These are phyloP conservation scores for Tympanoctomys barrerae DNA, from an alignment of 2,797 vertebrate genomes.

Conservation along the genomic window DNA sequence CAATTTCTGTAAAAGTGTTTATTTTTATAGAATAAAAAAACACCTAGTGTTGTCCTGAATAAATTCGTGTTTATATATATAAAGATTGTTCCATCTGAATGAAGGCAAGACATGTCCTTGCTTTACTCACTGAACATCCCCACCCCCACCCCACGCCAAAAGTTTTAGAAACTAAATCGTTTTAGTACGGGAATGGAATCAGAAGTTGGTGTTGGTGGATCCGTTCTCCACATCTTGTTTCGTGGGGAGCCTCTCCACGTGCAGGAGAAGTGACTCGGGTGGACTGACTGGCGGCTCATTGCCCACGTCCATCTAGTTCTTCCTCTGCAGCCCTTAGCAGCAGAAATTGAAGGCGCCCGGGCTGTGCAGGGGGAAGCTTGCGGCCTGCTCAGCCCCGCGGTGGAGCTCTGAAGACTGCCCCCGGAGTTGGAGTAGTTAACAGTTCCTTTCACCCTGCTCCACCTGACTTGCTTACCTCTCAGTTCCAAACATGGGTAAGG, in stretches of 20 bases:
- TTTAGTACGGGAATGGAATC: neutral
- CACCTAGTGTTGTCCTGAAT: neutral
- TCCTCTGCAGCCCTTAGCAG: neutral
- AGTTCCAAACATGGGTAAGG: neutral
- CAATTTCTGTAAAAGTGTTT: slow-evolving; percentile 17
- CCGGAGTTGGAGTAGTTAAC: neutral
- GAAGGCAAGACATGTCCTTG: neutral
- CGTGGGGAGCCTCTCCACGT: neutral
- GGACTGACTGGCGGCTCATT: neutral
- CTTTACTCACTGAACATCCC: neutral
- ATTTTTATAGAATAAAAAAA: slow-evolving; percentile 28
- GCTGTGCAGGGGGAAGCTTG: neutral
- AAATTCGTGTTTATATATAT: neutral
- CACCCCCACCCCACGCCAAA: neutral
- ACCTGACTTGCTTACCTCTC: neutral
- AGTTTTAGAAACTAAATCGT: neutral
- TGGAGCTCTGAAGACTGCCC: neutral
- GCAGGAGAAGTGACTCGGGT: neutral
- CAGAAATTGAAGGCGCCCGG: neutral
- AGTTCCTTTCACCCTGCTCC: neutral
- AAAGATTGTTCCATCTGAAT: slow-evolving; percentile 5
- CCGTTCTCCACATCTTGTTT: neutral
- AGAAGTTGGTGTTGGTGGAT: neutral
- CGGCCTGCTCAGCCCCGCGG: neutral
- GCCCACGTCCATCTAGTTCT: neutral